Evolutionary conservation across 2,888 invertebrate genomes (phyloP).

Genomic region (Lepidocyrtoides sp.): DNA sequence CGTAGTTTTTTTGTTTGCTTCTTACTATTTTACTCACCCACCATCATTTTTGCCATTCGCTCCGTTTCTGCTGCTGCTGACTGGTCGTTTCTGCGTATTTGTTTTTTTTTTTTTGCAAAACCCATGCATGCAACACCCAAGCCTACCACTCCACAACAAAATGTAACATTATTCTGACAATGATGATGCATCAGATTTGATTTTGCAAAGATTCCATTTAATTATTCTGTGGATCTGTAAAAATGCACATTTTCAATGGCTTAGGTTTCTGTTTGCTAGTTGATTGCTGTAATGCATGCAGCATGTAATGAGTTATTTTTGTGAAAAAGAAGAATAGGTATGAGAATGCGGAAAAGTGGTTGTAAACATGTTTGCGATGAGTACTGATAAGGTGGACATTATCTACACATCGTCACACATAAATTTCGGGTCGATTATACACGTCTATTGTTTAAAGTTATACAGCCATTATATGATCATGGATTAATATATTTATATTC

Average conservation of each 20-base stretch:
- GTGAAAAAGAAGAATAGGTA: not conserved
- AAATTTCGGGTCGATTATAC: no score
- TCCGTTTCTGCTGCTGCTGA: not conserved
- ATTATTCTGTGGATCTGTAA: no score
- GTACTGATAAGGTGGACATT: no score
- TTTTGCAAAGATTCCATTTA: no score
- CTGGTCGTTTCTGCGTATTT: constrained; percentile 11
- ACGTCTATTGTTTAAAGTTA: not conserved
- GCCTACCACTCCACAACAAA: no score
- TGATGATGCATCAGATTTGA: no score
- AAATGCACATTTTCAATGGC: no score
- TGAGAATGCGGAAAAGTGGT: not conserved
- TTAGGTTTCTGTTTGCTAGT: no score
- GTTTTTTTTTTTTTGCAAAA: not conserved
- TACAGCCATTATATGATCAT: not conserved
- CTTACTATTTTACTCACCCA: not conserved
- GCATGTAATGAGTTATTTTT: not conserved
- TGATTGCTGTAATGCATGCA: no score
- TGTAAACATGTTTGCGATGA: not conserved
- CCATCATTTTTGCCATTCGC: not conserved
- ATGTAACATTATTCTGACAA: no score
- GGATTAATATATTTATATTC: no score
- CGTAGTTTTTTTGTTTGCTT: not conserved
- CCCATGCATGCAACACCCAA: not conserved
- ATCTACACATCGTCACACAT: no score